Conservation (phyloP, 2,888 invertebrate species). For the Acrobasis consociella region DNA sequence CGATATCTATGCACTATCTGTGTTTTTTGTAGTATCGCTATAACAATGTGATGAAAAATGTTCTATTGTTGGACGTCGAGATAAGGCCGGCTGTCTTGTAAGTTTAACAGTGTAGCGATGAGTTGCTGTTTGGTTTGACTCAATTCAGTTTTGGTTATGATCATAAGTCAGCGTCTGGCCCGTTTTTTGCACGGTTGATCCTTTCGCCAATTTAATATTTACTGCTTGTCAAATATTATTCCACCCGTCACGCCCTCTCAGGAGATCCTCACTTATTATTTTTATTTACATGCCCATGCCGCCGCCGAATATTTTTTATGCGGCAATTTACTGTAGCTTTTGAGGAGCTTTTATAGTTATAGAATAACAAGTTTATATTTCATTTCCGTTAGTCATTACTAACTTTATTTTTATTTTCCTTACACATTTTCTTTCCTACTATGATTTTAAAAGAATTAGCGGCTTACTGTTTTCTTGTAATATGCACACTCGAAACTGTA, state of each 20-base stretch:
- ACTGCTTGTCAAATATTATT: slow-evolving; percentile 73
- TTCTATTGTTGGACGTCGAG: slow-evolving; percentile 66
- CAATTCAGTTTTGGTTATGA: slow-evolving; percentile 59
- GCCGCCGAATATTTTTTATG: slow-evolving; percentile 58
- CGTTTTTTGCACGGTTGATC: slow-evolving; percentile 56
- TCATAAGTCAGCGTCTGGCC: slow-evolving; percentile 50
- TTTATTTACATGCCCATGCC: slow-evolving; percentile 60
- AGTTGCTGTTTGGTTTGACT: slow-evolving; percentile 55
- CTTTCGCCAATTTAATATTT: slow-evolving; percentile 70
- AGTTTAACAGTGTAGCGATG: slow-evolving; percentile 65
- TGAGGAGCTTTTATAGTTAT: slow-evolving; percentile 46
- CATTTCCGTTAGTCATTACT: too few species aligned
- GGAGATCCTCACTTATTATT: slow-evolving; percentile 54
- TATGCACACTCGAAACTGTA: too few species aligned
- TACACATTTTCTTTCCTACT: too few species aligned
- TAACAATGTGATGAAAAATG: slow-evolving; percentile 62
- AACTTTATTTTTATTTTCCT: too few species aligned
- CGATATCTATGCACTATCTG: slow-evolving; percentile 58
- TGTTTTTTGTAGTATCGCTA: slow-evolving; percentile 46
- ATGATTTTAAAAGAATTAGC: too few species aligned
- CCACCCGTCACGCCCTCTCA: slow-evolving; percentile 55
- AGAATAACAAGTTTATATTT: slow-evolving; percentile 30
- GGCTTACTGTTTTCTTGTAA: too few species aligned
- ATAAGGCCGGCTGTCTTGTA: slow-evolving; percentile 64
- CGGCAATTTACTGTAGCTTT: slow-evolving; percentile 55